Conservation (phyloP, 2,113 vertebrate species). For the Paradisaea rubra region DNA sequence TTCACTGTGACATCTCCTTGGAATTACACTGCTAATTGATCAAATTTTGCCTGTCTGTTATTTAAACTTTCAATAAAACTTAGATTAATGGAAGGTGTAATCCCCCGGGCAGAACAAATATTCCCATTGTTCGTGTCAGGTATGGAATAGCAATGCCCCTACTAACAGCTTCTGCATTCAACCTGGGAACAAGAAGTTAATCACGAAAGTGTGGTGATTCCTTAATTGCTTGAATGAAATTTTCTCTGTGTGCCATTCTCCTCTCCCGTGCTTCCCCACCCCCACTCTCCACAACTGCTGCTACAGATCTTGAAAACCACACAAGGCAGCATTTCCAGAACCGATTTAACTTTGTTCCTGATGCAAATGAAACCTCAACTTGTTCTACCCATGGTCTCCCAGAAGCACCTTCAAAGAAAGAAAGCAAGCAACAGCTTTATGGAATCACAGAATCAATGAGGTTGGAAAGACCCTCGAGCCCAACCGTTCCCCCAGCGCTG, state of each 20-base stretch:
- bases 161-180: constrained; percentile 60
- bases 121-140: constrained; percentile 69
- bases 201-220: constrained; percentile 57
- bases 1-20: constrained; percentile 69
- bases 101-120: constrained; percentile 74
- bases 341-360: background rate
- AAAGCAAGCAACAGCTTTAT: background rate
- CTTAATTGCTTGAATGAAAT: constrained; percentile 63
- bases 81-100: constrained; percentile 76
- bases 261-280: background rate
- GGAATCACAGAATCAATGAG: background rate
- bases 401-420: background rate
- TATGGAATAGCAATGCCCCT: constrained; percentile 63
- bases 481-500: background rate
- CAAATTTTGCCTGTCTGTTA: constrained; percentile 78
- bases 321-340: background rate
- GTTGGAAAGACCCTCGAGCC: background rate
- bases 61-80: constrained; percentile 79
- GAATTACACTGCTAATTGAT: constrained; percentile 76
- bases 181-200: constrained; percentile 58
- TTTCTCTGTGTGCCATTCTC: constrained; percentile 32
- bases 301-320: background rate
- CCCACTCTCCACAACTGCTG: background rate
- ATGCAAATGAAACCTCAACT: background rate
- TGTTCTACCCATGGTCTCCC: background rate